A percentile compares a stretch with the other conserved stretches of the same genome.
These are phyloP conservation scores for Gavialis gangeticus DNA, from an alignment of 2,113 vertebrate species.

Conservation along the genomic window DNA sequence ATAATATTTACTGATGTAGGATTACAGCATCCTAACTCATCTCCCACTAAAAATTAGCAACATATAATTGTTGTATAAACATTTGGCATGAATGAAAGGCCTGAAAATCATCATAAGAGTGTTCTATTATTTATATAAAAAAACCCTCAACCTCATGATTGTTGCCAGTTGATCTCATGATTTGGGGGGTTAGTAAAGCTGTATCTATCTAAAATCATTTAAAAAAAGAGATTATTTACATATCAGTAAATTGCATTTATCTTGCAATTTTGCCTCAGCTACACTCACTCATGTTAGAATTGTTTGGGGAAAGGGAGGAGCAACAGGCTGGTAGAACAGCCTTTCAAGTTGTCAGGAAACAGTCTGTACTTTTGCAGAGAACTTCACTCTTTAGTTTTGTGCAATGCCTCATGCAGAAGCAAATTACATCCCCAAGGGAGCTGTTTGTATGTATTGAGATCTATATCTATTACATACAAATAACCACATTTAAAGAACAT, in stretches of 20 bases:
- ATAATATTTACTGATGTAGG: slow-evolving; percentile 69
- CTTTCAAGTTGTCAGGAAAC: neutral
- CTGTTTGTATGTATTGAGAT: neutral
- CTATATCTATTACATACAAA: neutral
- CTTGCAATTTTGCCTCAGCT: neutral
- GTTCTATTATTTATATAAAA: neutral
- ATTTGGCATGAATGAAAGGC: neutral
- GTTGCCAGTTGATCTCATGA: fast-evolving
- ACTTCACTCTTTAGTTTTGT: neutral
- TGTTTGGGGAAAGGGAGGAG: slow-evolving; percentile 7
- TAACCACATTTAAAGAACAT: neutral
- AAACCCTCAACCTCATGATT: neutral
- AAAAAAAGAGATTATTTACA: neutral
- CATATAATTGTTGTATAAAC: neutral
- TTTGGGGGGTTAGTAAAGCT: neutral
- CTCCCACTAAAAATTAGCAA: neutral
- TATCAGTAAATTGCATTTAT: neutral
- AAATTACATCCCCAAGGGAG: fast-evolving
- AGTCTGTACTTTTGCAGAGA: neutral
- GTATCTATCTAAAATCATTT: fast-evolving
- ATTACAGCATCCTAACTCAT: slow-evolving; percentile 66
- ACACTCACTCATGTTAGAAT: neutral
- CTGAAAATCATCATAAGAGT: neutral
- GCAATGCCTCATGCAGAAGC: neutral
- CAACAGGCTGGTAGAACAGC: neutral